Evolutionary conservation across 2,113 vertebrate species (phyloP).

Genomic region (Conger conger): DNA sequence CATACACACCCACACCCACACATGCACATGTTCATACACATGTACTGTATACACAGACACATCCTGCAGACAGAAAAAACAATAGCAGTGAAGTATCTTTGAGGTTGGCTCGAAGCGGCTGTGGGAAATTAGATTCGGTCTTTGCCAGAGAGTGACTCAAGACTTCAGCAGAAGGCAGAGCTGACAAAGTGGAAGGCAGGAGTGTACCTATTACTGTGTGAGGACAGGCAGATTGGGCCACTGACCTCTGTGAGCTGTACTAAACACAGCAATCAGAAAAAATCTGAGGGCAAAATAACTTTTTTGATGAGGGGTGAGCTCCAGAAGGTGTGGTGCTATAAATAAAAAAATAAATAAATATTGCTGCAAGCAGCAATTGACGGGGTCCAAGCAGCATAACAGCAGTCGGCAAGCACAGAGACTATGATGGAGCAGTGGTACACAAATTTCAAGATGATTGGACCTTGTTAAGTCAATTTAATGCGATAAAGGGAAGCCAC

Average conservation of each 20-base stretch:
- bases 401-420: too few relatives aligned
- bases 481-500: too few relatives aligned
- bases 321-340: background rate
- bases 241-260: conserved; percentile 43
- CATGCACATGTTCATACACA: background rate
- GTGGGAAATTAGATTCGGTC: conserved; percentile 42
- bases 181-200: conserved; percentile 31
- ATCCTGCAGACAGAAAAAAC: conserved; percentile 25
- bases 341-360: background rate
- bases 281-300: conserved; percentile 42
- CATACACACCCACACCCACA: conserved; percentile 25
- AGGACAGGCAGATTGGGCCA: conserved; percentile 39
- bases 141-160: conserved; percentile 32
- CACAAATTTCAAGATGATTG: too few relatives aligned
- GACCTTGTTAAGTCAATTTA: too few relatives aligned
- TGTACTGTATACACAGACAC: conserved; percentile 16
- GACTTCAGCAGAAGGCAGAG: conserved; percentile 18
- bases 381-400: too few relatives aligned
- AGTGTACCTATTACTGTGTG: conserved; percentile 40
- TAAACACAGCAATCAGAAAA: conserved; percentile 48
- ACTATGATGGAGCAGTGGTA: too few relatives aligned
- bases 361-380: too few relatives aligned
- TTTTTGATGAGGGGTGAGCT: conserved; percentile 10
- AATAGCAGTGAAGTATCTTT: conserved; percentile 22
- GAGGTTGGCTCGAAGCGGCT: conserved; percentile 26